Percentiles rank a stretch among this genome's conserved stretches.
Evolutionary conservation across 2,888 invertebrate genomes (phyloP).

Genomic region (Heteromyza rotundicornis): DNA sequence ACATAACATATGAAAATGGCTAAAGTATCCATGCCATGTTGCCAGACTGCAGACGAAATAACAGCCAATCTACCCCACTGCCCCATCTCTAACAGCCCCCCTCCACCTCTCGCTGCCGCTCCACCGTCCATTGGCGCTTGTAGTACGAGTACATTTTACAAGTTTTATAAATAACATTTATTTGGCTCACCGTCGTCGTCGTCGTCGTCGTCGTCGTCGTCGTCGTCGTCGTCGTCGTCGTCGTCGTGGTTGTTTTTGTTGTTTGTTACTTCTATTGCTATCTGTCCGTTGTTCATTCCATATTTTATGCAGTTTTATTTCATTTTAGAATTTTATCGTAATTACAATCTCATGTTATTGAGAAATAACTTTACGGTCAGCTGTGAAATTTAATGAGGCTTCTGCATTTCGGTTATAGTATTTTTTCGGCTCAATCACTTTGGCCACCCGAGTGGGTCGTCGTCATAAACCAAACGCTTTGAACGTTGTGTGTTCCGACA

Average conservation of each 20-base stretch:
- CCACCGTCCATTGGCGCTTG: not conserved
- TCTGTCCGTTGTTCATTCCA: not conserved
- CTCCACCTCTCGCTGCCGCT: not conserved
- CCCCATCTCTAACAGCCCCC: not conserved
- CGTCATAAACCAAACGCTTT: too few species aligned
- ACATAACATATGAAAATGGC: conserved; percentile 1
- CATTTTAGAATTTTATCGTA: conserved; percentile 41
- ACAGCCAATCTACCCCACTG: not conserved
- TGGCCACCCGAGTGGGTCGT: too few species aligned
- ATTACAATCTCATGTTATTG: conserved; percentile 52
- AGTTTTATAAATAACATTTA: conserved; percentile 50
- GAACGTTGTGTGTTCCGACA: too few species aligned
- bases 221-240: not conserved
- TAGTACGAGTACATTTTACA: not conserved
- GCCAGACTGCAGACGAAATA: not conserved
- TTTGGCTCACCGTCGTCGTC: conserved; percentile 51
- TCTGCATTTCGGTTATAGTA: not conserved
- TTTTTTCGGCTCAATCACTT: too few species aligned
- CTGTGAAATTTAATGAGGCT: not conserved
- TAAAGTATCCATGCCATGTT: not conserved
- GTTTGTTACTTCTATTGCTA: not conserved
- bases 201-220: not conserved
- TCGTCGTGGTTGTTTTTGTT: not conserved
- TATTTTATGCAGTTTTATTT: not conserved
- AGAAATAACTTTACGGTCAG: conserved; percentile 40